Conservation (phyloP, 2,113 vertebrate species). For the Psettodes erumei region DNA sequence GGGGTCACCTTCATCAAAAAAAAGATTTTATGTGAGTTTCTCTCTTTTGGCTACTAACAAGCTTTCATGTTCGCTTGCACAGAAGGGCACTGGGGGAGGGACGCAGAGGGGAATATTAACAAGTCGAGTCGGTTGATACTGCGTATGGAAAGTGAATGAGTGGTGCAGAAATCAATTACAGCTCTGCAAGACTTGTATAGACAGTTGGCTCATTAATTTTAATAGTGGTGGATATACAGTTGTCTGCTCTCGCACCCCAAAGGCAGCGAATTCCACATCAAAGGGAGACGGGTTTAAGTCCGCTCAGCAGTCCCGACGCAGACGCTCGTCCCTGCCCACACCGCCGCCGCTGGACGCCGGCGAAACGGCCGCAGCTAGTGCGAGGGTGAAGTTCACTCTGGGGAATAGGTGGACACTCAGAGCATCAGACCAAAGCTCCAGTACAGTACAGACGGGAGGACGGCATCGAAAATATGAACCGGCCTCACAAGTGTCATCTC, state of each 20-base stretch:
- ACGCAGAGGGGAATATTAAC: conserved; percentile 37
- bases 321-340: neutral
- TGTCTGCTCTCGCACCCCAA: conserved; percentile 40
- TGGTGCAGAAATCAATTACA: conserved; percentile 49
- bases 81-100: conserved; percentile 30
- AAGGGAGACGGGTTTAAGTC: conserved; percentile 44
- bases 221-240: conserved; percentile 29
- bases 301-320: conserved; percentile 32
- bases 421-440: too few relatives aligned
- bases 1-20: conserved; percentile 39
- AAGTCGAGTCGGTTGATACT: conserved; percentile 10
- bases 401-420: too few relatives aligned
- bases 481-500: too few relatives aligned
- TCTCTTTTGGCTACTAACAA: conserved; percentile 30
- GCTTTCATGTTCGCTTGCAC: conserved; percentile 43
- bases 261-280: conserved; percentile 40
- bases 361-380: conserved; percentile 26
- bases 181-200: conserved; percentile 27
- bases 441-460: neutral
- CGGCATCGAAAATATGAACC: too few relatives aligned
- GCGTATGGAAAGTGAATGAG: conserved; percentile 33
- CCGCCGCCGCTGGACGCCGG: conserved; percentile 6
- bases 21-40: conserved; percentile 41
- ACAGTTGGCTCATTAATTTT: conserved; percentile 42
- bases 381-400: conserved; percentile 19